Conservation (phyloP, 2,888 invertebrate genomes). For the Acleris cristana region DNA sequence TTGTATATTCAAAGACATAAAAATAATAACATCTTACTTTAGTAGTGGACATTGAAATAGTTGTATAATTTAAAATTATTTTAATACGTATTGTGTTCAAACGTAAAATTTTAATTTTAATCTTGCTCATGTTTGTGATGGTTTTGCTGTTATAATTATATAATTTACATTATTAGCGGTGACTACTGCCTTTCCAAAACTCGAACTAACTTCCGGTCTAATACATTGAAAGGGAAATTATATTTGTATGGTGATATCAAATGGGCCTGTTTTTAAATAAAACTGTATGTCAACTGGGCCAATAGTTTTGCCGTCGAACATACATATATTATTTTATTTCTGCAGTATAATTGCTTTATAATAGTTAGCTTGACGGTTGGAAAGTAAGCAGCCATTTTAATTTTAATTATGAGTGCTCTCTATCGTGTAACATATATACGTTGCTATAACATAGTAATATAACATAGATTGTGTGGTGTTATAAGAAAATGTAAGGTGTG, state of each 20-base stretch:
- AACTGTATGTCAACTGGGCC: too few relatives aligned
- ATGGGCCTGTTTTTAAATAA: too few relatives aligned
- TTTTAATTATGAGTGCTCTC: conserved; percentile 24
- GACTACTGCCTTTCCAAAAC: not conserved
- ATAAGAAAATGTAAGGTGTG: conserved; percentile 13
- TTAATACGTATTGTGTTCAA: conserved; percentile 1
- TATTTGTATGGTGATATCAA: too few relatives aligned
- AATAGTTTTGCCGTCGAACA: too few relatives aligned
- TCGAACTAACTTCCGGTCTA: too few relatives aligned
- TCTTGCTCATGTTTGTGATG: conserved; percentile 36
- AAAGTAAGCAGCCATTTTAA: not conserved
- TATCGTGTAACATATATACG: conserved; percentile 1
- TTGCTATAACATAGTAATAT: not conserved
- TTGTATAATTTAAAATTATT: conserved; percentile 33
- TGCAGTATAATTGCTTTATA: too few relatives aligned
- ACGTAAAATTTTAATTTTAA: conserved; percentile 11
- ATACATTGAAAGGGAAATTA: too few relatives aligned
- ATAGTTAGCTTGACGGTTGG: not conserved
- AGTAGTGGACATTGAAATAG: too few relatives aligned
- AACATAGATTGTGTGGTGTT: conserved; percentile 1
- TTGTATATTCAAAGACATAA: conserved; percentile 36
- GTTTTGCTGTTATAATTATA: conserved; percentile 20
- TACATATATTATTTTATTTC: too few relatives aligned
- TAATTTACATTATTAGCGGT: conserved; percentile 21
- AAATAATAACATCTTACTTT: too few relatives aligned